A percentile compares a stretch with the other conserved stretches of the same genome.
phyloP scores from a whole-genome alignment of 2,888 invertebrate species.

The Aelia acuminata region DNA sequence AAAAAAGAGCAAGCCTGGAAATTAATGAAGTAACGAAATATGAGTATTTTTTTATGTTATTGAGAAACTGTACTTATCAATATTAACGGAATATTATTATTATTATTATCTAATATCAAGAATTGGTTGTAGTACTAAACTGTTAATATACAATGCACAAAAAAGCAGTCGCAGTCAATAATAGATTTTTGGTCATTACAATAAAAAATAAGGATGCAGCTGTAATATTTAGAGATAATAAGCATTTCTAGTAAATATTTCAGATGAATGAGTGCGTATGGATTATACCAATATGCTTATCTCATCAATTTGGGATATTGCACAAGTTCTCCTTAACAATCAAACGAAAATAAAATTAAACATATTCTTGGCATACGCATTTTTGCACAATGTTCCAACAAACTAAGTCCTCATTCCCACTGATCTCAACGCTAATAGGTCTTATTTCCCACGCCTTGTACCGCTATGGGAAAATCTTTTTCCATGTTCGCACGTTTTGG shows the following conservation, averaged over 20 bases:
- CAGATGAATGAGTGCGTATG: neutral
- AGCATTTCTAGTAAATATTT: neutral
- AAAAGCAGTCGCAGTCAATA: too few species aligned
- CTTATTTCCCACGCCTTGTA: slow-evolving; percentile 38
- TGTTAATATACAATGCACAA: too few species aligned
- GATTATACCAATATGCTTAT: neutral
- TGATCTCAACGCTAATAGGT: slow-evolving; percentile 1
- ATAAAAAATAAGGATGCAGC: neutral
- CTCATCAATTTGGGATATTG: neutral
- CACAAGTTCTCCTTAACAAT: neutral
- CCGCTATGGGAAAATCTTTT: slow-evolving; percentile 44
- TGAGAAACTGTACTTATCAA: too few species aligned
- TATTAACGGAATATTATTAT: too few species aligned
- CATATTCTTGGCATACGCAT: slow-evolving; percentile 17
- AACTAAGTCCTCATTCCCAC: slow-evolving; percentile 38
- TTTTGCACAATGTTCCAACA: slow-evolving; percentile 21
- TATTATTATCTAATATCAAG: too few species aligned
- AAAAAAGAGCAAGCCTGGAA: too few species aligned
- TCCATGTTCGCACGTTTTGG: slow-evolving; percentile 38
- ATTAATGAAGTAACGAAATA: too few species aligned
- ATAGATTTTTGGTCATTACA: too few species aligned
- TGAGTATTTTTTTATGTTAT: too few species aligned
- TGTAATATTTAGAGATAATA: neutral
- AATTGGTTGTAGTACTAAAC: too few species aligned
- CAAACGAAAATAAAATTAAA: slow-evolving; percentile 10